Conservation (phyloP, 2,888 invertebrate species). For the Phytoseiulus persimilis region DNA sequence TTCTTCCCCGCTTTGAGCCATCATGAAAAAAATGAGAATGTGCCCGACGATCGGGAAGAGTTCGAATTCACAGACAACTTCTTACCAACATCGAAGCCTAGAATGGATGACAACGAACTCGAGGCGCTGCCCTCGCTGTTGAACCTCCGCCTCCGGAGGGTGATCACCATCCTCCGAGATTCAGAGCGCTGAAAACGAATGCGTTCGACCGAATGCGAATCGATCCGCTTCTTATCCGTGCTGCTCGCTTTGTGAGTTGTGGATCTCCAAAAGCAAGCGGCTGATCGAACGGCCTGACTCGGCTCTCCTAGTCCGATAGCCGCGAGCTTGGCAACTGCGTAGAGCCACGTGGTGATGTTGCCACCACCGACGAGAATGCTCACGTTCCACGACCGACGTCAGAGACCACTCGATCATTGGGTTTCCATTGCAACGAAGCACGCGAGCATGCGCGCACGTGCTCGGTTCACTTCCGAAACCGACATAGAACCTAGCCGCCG, state of each 20-base stretch:
- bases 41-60: no score
- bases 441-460: background rate
- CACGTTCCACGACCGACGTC: background rate
- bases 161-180: background rate
- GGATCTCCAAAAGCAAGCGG: background rate
- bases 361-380: no score
- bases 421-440: background rate
- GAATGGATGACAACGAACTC: background rate
- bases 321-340: background rate
- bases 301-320: background rate
- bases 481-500: no score
- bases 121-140: background rate
- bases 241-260: background rate
- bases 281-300: background rate
- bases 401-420: background rate
- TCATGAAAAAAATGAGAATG: no score
- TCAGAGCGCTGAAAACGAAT: background rate
- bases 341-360: background rate
- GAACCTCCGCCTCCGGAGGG: background rate
- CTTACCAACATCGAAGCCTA: background rate
- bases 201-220: background rate
- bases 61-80: no score
- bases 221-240: background rate
- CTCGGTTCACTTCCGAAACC: background rate
- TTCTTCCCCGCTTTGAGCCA: no score